Conservation (phyloP, 2,888 invertebrate species). For the Stomorhina lunata region DNA sequence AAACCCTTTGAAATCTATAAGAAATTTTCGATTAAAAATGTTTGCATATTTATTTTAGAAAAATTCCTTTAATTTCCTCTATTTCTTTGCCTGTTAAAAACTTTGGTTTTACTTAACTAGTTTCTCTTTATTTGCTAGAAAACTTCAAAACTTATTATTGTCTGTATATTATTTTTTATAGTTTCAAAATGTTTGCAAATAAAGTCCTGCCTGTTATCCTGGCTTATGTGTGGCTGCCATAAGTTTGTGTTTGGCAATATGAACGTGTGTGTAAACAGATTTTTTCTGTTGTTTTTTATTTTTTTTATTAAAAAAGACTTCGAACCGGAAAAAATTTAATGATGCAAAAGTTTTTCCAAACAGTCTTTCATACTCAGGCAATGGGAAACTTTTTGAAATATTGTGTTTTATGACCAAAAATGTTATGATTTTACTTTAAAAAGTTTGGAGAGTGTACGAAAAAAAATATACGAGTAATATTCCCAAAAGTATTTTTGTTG, state of each 20-base stretch:
- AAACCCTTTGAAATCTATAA: too few relatives aligned
- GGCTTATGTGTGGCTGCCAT: too few relatives aligned
- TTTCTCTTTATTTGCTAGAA: conserved; percentile 43
- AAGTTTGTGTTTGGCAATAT: too few relatives aligned
- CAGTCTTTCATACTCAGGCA: conserved; percentile 23
- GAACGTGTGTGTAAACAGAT: conserved; percentile 68
- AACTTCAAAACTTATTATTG: conserved; percentile 49
- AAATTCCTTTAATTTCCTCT: too few relatives aligned
- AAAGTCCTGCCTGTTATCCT: conserved; percentile 43
- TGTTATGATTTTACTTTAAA: conserved; percentile 47
- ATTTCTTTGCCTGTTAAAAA: conserved; percentile 4
- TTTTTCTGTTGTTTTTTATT: too few relatives aligned
- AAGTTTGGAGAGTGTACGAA: conserved; percentile 22
- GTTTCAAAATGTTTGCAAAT: conserved; percentile 44
- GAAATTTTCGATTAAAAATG: too few relatives aligned
- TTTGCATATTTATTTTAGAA: too few relatives aligned
- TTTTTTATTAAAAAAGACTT: conserved; percentile 74
- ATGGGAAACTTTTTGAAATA: conserved; percentile 45
- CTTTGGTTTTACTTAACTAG: conserved; percentile 4
- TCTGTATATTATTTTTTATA: conserved; percentile 62
- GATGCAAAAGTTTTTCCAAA: conserved; percentile 68
- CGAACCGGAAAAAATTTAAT: conserved; percentile 69
- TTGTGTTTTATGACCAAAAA: conserved; percentile 55
- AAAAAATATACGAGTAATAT: too few relatives aligned
- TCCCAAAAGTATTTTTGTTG: too few relatives aligned